phyloP scores from a whole-genome alignment of 2,888 invertebrate species.

The Amblyjoppa fuscipennis region DNA sequence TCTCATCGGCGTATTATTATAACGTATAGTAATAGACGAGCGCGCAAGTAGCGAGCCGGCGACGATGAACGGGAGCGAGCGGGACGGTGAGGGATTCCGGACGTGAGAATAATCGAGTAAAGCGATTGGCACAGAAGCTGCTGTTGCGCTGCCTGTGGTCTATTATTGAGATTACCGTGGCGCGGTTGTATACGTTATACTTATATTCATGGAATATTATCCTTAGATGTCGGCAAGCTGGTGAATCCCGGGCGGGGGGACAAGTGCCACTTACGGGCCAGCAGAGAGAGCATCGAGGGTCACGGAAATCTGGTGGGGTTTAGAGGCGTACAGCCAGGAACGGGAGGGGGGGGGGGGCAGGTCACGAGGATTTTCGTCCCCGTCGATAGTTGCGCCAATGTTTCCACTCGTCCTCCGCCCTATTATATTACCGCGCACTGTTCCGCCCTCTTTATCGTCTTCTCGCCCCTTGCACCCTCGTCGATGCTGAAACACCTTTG shows the following conservation, averaged over 20 bases:
- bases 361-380: constrained; percentile 28
- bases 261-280: constrained; percentile 52
- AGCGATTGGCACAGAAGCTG: constrained; percentile 19
- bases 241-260: constrained; percentile 4
- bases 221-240: constrained; percentile 10
- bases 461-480: background rate
- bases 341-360: background rate
- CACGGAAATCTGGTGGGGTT: constrained; percentile 14
- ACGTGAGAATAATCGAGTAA: constrained; percentile 42
- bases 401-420: background rate
- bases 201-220: constrained; percentile 37
- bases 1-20: background rate
- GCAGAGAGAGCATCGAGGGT: constrained; percentile 14
- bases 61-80: constrained; percentile 23
- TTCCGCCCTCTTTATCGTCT: constrained; percentile 7
- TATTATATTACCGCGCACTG: background rate
- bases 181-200: constrained; percentile 1
- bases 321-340: too few species aligned
- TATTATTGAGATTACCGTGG: background rate
- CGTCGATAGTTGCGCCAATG: constrained; percentile 44
- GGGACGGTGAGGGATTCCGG: background rate
- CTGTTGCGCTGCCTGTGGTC: constrained; percentile 6
- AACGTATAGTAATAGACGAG: constrained; percentile 18
- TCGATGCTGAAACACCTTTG: background rate
- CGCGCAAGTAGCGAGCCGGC: background rate